phyloP scores from a whole-genome alignment of 2,113 vertebrate genomes.

The Pimephales promelas region DNA sequence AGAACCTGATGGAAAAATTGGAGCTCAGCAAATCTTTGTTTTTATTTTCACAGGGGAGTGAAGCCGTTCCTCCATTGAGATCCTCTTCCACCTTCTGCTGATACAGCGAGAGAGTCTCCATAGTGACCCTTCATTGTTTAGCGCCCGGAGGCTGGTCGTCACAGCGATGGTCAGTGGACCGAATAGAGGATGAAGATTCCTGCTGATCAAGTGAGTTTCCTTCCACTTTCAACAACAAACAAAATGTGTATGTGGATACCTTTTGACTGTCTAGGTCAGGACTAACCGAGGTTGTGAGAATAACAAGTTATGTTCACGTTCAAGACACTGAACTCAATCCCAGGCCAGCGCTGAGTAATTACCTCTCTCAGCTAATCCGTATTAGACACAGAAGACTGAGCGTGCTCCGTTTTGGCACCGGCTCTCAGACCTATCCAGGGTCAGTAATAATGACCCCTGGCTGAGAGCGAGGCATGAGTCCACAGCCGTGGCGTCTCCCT shows the following conservation, averaged over 20 bases:
- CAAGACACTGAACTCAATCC: background rate
- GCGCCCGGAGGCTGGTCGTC: slow-evolving; percentile 17
- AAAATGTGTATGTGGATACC: background rate
- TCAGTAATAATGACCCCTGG: slow-evolving; percentile 37
- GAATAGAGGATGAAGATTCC: background rate
- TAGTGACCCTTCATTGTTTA: slow-evolving; percentile 12
- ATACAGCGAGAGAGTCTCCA: slow-evolving; percentile 30
- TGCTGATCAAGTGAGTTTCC: slow-evolving; percentile 11
- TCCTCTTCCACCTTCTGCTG: slow-evolving; percentile 10
- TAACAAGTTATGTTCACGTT: slow-evolving; percentile 11
- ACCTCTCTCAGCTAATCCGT: slow-evolving; percentile 37
- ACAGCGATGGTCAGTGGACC: background rate
- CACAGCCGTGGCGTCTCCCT: slow-evolving; percentile 32
- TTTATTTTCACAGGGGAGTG: slow-evolving; percentile 7
- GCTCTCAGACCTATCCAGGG: slow-evolving; percentile 40
- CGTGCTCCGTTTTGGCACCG: slow-evolving; percentile 6
- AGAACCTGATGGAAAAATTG: background rate
- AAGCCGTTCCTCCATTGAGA: background rate
- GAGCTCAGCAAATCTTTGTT: slow-evolving; percentile 16
- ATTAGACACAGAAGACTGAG: slow-evolving; percentile 35
- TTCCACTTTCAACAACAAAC: slow-evolving; percentile 1
- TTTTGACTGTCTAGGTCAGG: background rate
- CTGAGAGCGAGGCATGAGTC: slow-evolving; percentile 10
- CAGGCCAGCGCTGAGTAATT: slow-evolving; percentile 23
- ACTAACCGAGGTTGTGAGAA: background rate